These are phyloP conservation scores for Salarias fasciatus DNA, from an alignment of 2,797 vertebrate genomes.

Conservation along the genomic window DNA sequence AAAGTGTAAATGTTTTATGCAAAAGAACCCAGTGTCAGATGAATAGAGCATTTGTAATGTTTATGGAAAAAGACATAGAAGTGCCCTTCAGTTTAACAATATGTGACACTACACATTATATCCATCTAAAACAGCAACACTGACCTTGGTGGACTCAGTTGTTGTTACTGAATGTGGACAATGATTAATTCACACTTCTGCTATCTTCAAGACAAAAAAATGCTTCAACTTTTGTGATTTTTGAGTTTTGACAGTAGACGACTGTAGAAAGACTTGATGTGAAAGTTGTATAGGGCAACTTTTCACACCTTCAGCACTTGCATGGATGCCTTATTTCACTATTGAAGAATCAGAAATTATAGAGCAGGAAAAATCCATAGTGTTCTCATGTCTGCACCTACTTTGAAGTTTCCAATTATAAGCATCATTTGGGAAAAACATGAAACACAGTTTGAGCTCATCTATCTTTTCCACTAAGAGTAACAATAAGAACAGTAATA, in stretches of 20 bases:
- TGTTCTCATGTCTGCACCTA: not conserved
- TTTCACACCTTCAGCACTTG: slow-evolving; percentile 8
- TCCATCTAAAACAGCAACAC: too few relatives aligned
- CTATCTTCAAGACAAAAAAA: slow-evolving; percentile 3
- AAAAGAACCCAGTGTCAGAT: not conserved
- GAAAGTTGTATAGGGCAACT: slow-evolving; percentile 18
- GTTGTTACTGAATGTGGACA: not conserved
- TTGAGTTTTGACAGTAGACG: too few relatives aligned
- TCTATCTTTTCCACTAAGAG: too few relatives aligned
- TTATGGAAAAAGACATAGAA: not conserved
- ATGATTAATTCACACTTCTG: not conserved
- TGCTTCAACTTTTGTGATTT: too few relatives aligned
- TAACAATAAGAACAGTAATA: too few relatives aligned
- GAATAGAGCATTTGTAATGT: not conserved
- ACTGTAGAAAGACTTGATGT: not conserved
- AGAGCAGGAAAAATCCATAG: not conserved
- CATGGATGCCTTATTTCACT: slow-evolving; percentile 4
- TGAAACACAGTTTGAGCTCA: slow-evolving; percentile 13
- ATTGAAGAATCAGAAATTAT: slow-evolving; percentile 18
- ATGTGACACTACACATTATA: not conserved
- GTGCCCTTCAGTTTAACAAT: not conserved
- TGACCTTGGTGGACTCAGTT: not conserved
- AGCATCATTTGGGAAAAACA: too few relatives aligned
- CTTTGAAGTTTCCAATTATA: too few relatives aligned
- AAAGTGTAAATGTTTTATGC: not conserved